Evolutionary conservation across 2,113 vertebrate genomes (phyloP).

Genomic region (Ursus arctos): DNA sequence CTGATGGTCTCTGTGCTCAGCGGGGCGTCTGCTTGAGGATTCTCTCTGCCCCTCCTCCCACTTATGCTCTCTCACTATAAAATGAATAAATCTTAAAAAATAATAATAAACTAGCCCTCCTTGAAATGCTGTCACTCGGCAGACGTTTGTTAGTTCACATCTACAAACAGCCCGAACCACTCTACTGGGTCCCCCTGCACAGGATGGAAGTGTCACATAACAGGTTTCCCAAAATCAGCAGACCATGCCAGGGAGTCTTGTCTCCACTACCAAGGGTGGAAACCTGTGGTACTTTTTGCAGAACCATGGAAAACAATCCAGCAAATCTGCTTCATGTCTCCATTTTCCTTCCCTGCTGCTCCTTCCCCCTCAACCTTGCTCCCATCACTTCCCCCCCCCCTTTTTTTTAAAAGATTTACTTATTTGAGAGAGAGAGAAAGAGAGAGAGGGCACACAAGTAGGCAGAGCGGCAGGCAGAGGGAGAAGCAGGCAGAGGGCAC

Average conservation of each 20-base stretch:
- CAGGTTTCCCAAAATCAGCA: background rate
- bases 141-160: slow-evolving; percentile 33
- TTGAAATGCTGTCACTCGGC: background rate
- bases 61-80: background rate
- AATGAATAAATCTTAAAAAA: background rate
- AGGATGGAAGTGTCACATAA: background rate
- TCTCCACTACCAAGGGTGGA: background rate
- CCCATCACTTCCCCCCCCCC: background rate
- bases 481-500: too few relatives aligned
- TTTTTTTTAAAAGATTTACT: background rate
- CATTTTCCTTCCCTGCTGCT: background rate
- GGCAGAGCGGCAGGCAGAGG: background rate
- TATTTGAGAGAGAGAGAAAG: background rate
- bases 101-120: background rate
- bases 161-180: slow-evolving; percentile 55
- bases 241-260: background rate
- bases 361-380: background rate
- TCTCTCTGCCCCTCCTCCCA: background rate
- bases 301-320: background rate
- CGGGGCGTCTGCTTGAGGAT: background rate
- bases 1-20: background rate
- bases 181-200: background rate
- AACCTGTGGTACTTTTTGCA: too few relatives aligned
- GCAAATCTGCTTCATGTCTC: background rate
- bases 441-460: background rate